Evolutionary conservation across 1,140 invertebrate genomes (phyloP), one percentile per base, ranked within the genome.

Genomic region (Drosophila novamexicana): DNA sequence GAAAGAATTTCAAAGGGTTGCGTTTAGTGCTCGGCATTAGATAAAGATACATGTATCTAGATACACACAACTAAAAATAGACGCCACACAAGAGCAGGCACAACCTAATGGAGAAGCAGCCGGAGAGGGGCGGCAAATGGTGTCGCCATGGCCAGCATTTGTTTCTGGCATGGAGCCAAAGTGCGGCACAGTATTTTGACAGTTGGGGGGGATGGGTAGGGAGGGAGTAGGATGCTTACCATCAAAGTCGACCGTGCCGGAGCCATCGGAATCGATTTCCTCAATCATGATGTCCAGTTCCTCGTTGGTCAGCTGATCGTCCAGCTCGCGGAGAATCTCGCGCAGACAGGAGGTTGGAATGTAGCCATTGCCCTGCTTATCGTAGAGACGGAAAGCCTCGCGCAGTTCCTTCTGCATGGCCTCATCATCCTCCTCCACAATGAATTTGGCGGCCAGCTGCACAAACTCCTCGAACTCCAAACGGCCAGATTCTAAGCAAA

Each of bases 381-480:
- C 96, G 88, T 98, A 98, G 79, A 98, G 94, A 90, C 97, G 95
- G 94, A 98, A 98, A 34, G 97, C 97, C 94, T 98, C 97, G 78
- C 97, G 95, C 47, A 98, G 94, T 93, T 98, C 97, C 93, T 98
- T 98, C 90, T 97, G 96, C 94, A 97, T 96, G 54, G 96, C 97
- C 93, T 98, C 98, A 70, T 97, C 97, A 90, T 99, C 98, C 92
- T 98, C 97, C 93, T 98, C 97, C 92, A 98, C 97, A 92, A 98
- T 97, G 94, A 98, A 98, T 93, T 98, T 97, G 77, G 97, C 96
- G 34, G 97, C 97, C 77, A 99, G 94, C 50, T 97, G 97, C 29
- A 98, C 96, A 94, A 99, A 99, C 93, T 99, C 98, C 75, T 97
- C 96, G 93, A 99, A 99, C 93, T 99, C 98, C 76, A 99, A 94